These are phyloP conservation scores for Asobara japonica DNA, from an alignment of 1,140 invertebrate genomes.

Conservation along the genomic window DNA sequence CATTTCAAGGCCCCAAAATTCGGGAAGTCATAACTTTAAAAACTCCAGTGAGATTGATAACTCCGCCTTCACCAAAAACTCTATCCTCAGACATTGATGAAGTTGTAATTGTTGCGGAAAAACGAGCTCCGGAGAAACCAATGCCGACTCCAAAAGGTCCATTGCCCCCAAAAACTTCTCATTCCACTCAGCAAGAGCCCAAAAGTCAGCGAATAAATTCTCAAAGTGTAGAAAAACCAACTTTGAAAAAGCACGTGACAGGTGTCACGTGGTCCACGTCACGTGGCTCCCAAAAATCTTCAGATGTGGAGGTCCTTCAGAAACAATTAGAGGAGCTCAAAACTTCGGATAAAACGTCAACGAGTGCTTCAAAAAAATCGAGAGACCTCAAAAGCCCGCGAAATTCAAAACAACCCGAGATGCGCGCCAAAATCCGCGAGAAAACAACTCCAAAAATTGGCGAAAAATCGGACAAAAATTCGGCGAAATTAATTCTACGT, in stretches of 20 bases:
- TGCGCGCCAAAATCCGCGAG: too few species aligned
- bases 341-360: background rate
- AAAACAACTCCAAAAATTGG: too few species aligned
- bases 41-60: slow-evolving; percentile 20
- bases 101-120: background rate
- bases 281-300: background rate
- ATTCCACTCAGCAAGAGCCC: background rate
- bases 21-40: slow-evolving; percentile 31
- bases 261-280: background rate
- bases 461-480: background rate
- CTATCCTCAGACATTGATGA: background rate
- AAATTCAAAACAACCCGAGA: background rate
- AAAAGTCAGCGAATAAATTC: too few species aligned
- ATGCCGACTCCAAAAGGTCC: background rate
- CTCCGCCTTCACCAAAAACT: background rate
- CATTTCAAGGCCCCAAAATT: slow-evolving; percentile 35
- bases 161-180: background rate
- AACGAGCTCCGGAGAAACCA: background rate
- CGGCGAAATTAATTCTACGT: background rate
- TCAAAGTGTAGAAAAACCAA: background rate
- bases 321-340: background rate
- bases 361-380: background rate
- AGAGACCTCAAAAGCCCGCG: background rate
- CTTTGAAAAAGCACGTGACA: too few species aligned
- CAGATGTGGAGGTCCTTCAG: background rate